Percentiles rank a stretch among this genome's conserved stretches.
phyloP scores from a whole-genome alignment of 2,797 vertebrate species.

The Rhabdophis nuchalis region DNA sequence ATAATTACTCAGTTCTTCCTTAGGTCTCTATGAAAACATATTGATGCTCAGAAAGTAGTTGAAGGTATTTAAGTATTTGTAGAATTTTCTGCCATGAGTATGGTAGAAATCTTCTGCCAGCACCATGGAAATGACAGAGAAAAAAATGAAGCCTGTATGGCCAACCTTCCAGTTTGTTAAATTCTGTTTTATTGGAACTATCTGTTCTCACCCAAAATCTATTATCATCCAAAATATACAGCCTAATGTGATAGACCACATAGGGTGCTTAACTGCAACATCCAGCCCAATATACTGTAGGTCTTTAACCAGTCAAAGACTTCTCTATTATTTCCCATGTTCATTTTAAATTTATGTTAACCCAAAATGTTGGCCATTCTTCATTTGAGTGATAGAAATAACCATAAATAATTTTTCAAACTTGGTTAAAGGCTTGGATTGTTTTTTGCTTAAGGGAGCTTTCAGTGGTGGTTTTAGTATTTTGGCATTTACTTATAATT shows the following conservation, averaged over 20 bases:
- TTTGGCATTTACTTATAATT: not conserved
- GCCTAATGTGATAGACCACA: not conserved
- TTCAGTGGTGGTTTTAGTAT: not conserved
- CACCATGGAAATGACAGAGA: not conserved
- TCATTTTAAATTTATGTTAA: not conserved
- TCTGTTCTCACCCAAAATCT: not conserved
- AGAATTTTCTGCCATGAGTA: not conserved
- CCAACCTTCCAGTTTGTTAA: not conserved
- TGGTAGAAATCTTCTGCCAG: not conserved
- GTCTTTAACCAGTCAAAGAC: not conserved
- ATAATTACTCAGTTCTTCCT: not conserved
- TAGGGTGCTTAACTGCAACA: not conserved
- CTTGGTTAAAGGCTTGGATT: not conserved
- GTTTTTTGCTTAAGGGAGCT: not conserved
- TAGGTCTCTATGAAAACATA: not conserved
- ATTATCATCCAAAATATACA: not conserved
- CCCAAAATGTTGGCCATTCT: not conserved
- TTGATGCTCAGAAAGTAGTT: not conserved
- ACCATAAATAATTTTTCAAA: not conserved
- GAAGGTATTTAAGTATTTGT: not conserved
- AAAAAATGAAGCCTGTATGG: not conserved
- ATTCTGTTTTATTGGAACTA: not conserved
- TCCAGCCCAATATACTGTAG: not conserved
- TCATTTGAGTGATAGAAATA: not conserved
- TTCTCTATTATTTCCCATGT: not conserved